Conservation (phyloP, 2,888 invertebrate genomes). For the Acleris cristana region DNA sequence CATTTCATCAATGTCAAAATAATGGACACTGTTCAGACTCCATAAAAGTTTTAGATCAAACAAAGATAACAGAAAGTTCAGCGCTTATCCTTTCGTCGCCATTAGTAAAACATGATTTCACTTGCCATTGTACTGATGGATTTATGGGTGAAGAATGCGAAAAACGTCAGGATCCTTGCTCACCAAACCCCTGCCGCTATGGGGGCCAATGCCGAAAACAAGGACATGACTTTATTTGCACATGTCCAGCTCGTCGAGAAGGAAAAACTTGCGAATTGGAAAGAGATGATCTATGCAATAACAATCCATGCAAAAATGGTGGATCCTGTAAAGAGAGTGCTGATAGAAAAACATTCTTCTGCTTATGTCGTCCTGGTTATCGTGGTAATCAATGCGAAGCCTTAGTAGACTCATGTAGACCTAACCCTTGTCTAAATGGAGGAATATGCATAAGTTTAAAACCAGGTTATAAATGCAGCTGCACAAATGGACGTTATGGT, state of each 20-base stretch:
- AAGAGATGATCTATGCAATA: constrained; percentile 92
- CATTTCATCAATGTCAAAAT: constrained; percentile 89
- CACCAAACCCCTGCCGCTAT: constrained; percentile 93
- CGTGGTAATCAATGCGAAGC: constrained; percentile 96
- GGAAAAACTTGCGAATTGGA: constrained; percentile 94
- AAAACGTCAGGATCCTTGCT: constrained; percentile 94
- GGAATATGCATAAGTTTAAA: constrained; percentile 95
- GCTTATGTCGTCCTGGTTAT: constrained; percentile 95
- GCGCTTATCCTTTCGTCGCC: constrained; percentile 93
- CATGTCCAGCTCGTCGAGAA: constrained; percentile 90
- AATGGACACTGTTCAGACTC: constrained; percentile 90
- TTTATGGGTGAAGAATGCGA: constrained; percentile 93
- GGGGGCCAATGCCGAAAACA: constrained; percentile 93
- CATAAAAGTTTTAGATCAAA: constrained; percentile 86
- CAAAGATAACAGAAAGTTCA: constrained; percentile 91
- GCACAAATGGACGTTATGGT: constrained; percentile 94
- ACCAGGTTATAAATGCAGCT: constrained; percentile 93
- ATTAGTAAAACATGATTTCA: constrained; percentile 89
- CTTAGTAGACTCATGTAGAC: constrained; percentile 94
- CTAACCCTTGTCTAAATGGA: constrained; percentile 96
- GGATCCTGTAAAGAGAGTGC: constrained; percentile 95
- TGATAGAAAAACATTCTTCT: constrained; percentile 95
- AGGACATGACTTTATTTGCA: constrained; percentile 93
- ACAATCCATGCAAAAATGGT: constrained; percentile 94
- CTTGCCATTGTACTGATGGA: constrained; percentile 92